Conservation (phyloP, 2,797 vertebrate genomes). For the Ctenochaetus hawaiiensis region DNA sequence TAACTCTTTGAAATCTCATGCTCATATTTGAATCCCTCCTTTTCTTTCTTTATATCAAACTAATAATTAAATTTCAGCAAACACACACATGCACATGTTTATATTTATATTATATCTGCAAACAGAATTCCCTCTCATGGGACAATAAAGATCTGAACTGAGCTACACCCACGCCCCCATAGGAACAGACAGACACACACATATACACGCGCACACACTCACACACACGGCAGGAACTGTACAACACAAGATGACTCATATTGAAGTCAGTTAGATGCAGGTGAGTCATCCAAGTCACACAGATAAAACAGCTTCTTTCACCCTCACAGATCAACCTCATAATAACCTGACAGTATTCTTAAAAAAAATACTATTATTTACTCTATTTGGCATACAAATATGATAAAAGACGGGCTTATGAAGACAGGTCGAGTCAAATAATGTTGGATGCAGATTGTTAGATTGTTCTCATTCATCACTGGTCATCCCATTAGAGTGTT, state of each 20-base stretch:
- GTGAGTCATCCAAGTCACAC: conserved; percentile 42
- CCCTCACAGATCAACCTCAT: neutral
- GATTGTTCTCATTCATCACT: neutral
- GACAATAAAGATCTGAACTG: neutral
- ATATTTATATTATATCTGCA: neutral
- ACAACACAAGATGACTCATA: conserved; percentile 40
- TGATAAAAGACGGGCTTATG: neutral
- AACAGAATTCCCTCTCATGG: neutral
- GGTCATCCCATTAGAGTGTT: neutral
- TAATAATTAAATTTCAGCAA: neutral
- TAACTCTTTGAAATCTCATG: neutral
- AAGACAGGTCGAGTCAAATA: neutral
- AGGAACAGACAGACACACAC: neutral
- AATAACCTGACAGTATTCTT: neutral
- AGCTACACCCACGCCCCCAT: neutral
- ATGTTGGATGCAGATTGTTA: conserved; percentile 1
- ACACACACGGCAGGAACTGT: conserved; percentile 4
- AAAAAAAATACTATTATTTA: conserved; percentile 4
- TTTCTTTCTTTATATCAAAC: neutral
- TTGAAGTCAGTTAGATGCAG: neutral
- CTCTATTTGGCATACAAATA: neutral
- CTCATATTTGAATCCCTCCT: neutral
- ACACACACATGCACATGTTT: conserved; percentile 2
- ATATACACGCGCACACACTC: neutral
- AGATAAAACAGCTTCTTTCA: neutral